A percentile compares a stretch with the other conserved stretches of the same genome.
phyloP scores from a whole-genome alignment of 2,797 vertebrate genomes.

The Eupleurogrammus muticus region DNA sequence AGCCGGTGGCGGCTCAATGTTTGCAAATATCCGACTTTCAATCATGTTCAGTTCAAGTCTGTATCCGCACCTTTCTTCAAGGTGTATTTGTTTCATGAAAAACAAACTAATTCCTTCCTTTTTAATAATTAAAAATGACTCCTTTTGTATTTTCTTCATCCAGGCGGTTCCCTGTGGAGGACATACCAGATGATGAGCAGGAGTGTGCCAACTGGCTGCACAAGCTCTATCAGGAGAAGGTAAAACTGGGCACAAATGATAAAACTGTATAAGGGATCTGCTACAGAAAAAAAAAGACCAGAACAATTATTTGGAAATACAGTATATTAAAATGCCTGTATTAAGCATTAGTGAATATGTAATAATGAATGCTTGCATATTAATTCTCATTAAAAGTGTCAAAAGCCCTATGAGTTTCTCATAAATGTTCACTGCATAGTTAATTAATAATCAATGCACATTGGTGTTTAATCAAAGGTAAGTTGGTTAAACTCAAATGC shows the following conservation, averaged over 20 bases:
- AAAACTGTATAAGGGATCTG: neutral
- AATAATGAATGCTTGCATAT: no score
- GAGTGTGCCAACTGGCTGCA: slow-evolving; percentile 96
- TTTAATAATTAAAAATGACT: neutral
- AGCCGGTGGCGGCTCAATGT: neutral
- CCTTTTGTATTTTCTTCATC: neutral
- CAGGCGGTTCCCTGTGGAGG: slow-evolving; percentile 94
- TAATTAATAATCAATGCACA: no score
- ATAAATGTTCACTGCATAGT: no score
- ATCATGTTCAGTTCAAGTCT: neutral
- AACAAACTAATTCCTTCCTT: neutral
- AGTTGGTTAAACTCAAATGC: no score
- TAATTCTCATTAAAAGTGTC: no score
- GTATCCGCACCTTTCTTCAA: neutral
- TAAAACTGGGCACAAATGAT: slow-evolving; percentile 56
- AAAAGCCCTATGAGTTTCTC: no score
- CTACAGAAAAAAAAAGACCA: neutral
- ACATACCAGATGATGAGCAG: slow-evolving; percentile 93
- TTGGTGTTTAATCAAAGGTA: no score
- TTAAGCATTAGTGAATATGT: no score
- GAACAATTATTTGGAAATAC: neutral
- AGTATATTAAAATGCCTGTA: no score
- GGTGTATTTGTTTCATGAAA: neutral
- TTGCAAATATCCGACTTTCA: neutral
- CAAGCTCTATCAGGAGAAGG: slow-evolving; percentile 98